Base-by-base conservation (phyloP, 2,888 invertebrate species). In the Phaonia tiefii region DNA sequence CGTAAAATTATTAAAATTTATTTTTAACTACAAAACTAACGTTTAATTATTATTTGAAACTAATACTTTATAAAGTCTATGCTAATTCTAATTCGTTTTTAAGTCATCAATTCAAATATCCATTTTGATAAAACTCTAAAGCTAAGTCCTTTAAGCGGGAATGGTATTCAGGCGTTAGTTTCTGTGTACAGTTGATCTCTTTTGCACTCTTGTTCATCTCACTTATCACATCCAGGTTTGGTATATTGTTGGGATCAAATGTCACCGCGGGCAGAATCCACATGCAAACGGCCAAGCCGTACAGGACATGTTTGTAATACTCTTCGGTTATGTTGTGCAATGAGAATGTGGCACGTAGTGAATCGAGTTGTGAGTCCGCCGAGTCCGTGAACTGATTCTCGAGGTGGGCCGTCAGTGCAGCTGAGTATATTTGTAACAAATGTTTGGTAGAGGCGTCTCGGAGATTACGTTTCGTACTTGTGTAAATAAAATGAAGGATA, bases 191-290 rank as follows among this genome's bases (percentile, higher is more conserved):
- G 20, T 88, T 89, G 42, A 88, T 86, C 78, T 89, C 88, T 49
- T 88, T 87, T 22, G 87, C 86, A 10, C 69, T 86, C 1, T 85
- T 85, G 49, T 86, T 86, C 25, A 80, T 84, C 82, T 89, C 88
- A 71, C 89, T 89, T 70, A 90, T 87, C 69, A 83, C 85, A 85
- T 89, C 89, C 26, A 90, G 84, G 85, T 90, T 88, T 17, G 90
- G 90, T 63, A 90, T 85, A 76, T 90, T 88, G 51, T 88, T 82
- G 0, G 88, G 86, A 86, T 90, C 89, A 66, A 90, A 90, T 15
- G 90, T 90, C 0, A 90, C 88, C 0, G 90, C 90, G 1, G 90
- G 90, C 49, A 90, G 71, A 44, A 90, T 85, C 90, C 90, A 90
- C 85, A 88, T 87, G 2, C 86, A 86, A 63, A 88, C 86, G 2